phyloP scores from a whole-genome alignment of 2,113 vertebrate genomes.

The Talpa occidentalis region DNA sequence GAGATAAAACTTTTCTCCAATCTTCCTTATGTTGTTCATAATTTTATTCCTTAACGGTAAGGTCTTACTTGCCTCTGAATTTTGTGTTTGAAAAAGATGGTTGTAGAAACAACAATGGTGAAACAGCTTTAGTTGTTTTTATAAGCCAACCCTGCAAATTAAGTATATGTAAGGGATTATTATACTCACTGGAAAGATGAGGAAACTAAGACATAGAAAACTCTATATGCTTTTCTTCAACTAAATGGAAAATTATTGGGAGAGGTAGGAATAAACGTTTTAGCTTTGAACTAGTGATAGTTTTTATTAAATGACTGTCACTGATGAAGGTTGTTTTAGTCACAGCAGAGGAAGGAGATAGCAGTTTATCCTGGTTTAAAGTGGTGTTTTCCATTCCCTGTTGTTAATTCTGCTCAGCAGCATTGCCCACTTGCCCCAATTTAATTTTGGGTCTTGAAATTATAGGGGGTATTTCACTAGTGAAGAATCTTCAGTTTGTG shows the following conservation, averaged over 20 bases:
- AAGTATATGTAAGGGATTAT: not conserved
- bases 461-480: not conserved
- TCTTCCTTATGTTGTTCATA: not conserved
- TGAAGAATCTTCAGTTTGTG: not conserved
- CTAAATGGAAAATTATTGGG: not conserved
- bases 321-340: not conserved
- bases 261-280: not conserved
- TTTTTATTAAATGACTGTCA: not conserved
- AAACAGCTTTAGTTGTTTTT: not conserved
- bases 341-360: not conserved
- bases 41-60: not conserved
- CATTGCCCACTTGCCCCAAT: not conserved
- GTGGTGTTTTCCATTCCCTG: not conserved
- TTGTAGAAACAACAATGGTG: not conserved
- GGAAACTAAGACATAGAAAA: not conserved
- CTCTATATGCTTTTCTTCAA: not conserved
- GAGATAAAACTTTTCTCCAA: not conserved
- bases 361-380: not conserved
- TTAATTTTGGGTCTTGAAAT: not conserved
- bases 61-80: not conserved
- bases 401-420: not conserved
- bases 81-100: not conserved
- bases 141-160: not conserved
- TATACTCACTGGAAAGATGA: not conserved
- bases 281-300: not conserved